These are phyloP conservation scores for Ictidomys tridecemlineatus DNA, from an alignment of 2,113 vertebrate genomes.

Conservation along the genomic window DNA sequence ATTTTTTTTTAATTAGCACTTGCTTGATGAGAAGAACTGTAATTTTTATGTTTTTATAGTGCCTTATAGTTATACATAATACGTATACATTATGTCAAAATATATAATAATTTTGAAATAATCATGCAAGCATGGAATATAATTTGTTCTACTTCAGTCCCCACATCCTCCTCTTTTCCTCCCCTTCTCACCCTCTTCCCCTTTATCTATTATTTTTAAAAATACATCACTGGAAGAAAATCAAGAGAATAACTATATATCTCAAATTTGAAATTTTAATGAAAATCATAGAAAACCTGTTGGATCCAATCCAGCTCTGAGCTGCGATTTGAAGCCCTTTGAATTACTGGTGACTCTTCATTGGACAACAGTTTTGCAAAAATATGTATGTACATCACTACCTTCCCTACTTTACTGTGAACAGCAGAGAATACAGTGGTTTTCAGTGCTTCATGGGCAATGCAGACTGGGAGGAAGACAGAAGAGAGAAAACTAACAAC, in stretches of 20 bases:
- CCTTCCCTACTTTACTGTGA: too few species aligned
- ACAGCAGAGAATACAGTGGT: accelerated
- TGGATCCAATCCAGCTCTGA: not conserved
- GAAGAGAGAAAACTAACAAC: not conserved
- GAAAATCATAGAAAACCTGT: not conserved
- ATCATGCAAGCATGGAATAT: too few species aligned
- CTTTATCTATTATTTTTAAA: not conserved
- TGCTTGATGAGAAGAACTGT: not conserved
- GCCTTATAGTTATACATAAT: too few species aligned
- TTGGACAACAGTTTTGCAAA: not conserved
- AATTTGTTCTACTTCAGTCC: too few species aligned
- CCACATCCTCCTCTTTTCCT: too few species aligned
- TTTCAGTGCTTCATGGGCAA: too few species aligned
- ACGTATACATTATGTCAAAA: too few species aligned
- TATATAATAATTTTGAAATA: too few species aligned
- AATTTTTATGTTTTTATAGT: not conserved
- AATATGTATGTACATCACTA: too few species aligned
- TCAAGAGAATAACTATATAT: not conserved
- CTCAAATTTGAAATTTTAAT: not conserved
- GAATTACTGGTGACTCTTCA: too few species aligned
- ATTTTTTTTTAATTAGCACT: not conserved
- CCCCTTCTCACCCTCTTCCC: too few species aligned
- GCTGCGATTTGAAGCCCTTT: too few species aligned
- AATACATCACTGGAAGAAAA: not conserved
- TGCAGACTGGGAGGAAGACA: not conserved